Conservation (phyloP, 2,797 vertebrate genomes). For the Propithecus perrieri region DNA sequence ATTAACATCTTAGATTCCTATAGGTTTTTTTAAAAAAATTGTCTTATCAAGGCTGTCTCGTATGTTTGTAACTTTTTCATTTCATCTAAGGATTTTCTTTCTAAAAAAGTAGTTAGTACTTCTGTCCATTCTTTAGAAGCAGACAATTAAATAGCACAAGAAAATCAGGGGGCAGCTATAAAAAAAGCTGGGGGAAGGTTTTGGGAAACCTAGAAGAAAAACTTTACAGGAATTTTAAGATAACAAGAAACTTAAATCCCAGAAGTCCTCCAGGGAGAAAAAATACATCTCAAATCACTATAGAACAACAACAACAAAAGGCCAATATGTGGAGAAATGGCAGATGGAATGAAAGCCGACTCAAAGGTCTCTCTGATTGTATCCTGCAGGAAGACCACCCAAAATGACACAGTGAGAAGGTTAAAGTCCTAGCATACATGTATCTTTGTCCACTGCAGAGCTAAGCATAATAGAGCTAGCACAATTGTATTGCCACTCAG, state of each 20-base stretch:
- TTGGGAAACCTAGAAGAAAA: slow-evolving; percentile 1
- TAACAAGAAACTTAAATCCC: slow-evolving; percentile 36
- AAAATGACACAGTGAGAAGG: slow-evolving; percentile 12
- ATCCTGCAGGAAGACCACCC: slow-evolving; percentile 54
- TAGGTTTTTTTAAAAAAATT: not conserved
- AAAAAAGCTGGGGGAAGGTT: not conserved
- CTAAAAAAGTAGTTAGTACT: not conserved
- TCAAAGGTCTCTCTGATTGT: not conserved
- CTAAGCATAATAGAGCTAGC: not conserved
- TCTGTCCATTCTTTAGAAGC: not conserved
- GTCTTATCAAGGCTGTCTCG: not conserved
- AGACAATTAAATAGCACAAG: not conserved
- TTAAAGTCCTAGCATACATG: not conserved
- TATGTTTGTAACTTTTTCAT: not conserved
- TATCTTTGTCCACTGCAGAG: not conserved
- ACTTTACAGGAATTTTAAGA: slow-evolving; percentile 50
- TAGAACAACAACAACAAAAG: not conserved
- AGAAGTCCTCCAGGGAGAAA: not conserved
- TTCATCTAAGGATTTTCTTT: not conserved
- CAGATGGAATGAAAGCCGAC: slow-evolving; percentile 22
- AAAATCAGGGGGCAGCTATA: not conserved
- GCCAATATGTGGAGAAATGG: not conserved
- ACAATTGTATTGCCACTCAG: not conserved
- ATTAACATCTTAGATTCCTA: not conserved
- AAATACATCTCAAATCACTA: not conserved